Evolutionary conservation across 2,888 invertebrate species (phyloP).

Genomic region (Stegophylla sp.): DNA sequence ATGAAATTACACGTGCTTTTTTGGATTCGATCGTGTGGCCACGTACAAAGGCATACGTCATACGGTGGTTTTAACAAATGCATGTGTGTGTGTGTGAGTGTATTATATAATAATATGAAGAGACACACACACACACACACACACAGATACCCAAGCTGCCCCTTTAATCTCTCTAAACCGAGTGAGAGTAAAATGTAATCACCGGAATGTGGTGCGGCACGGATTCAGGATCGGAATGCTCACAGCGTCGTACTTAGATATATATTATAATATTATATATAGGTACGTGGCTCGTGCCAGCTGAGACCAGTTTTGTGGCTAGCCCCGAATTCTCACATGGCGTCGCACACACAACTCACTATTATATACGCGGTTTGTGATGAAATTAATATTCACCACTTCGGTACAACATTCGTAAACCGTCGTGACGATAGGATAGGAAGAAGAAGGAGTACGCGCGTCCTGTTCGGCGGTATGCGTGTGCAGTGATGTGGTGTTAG

Average conservation of each 20-base stretch:
- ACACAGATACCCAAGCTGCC: background rate
- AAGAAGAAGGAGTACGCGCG: background rate
- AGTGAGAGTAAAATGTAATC: slow-evolving; percentile 26
- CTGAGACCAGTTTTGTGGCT: slow-evolving; percentile 39
- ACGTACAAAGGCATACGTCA: too few species aligned
- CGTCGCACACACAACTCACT: background rate
- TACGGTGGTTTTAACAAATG: too few species aligned
- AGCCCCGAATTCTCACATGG: background rate
- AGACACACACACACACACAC: background rate
- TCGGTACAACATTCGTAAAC: background rate
- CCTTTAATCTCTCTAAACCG: slow-evolving; percentile 15
- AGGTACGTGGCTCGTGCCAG: background rate
- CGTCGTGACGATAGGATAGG: too few species aligned
- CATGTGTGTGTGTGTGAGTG: too few species aligned
- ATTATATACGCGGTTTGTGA: too few species aligned
- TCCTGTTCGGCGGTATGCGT: too few species aligned
- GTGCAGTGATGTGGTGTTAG: too few species aligned
- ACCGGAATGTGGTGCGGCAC: slow-evolving; percentile 7
- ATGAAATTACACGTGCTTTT: too few species aligned
- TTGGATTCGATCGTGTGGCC: too few species aligned
- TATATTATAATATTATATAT: background rate
- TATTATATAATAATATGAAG: too few species aligned
- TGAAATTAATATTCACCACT: background rate
- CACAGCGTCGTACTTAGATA: background rate
- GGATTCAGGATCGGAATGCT: background rate